Evolutionary conservation across 2,797 vertebrate species (phyloP).

Genomic region (Vespertilio murinus): DNA sequence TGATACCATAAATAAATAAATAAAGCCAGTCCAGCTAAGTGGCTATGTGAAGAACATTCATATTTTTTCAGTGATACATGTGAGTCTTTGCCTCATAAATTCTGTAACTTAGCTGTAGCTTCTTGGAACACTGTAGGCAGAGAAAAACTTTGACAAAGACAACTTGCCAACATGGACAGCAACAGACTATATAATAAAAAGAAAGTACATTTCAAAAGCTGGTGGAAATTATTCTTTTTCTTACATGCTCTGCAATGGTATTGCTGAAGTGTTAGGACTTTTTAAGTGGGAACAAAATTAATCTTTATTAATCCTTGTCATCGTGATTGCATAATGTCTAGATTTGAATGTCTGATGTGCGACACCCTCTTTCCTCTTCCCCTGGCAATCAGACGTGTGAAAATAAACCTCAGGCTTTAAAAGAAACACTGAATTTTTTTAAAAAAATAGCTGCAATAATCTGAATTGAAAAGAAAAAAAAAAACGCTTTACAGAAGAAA

Average conservation of each 20-base stretch:
- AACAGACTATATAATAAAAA: background rate
- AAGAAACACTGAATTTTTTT: slow-evolving; percentile 77
- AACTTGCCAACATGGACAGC: slow-evolving; percentile 19
- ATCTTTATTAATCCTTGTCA: slow-evolving; percentile 87
- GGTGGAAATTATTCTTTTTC: slow-evolving; percentile 73
- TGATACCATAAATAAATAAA: background rate
- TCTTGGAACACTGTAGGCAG: slow-evolving; percentile 34
- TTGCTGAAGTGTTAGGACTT: slow-evolving; percentile 68
- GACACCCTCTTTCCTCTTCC: slow-evolving; percentile 79
- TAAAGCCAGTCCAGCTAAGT: background rate
- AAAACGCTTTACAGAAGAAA: slow-evolving; percentile 77
- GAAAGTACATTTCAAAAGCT: slow-evolving; percentile 71
- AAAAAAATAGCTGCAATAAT: slow-evolving; percentile 78
- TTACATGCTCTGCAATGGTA: slow-evolving; percentile 52
- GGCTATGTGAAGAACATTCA: background rate
- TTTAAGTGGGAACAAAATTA: slow-evolving; percentile 83
- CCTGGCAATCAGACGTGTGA: slow-evolving; percentile 86
- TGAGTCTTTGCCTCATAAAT: background rate
- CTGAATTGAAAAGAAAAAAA: slow-evolving; percentile 52
- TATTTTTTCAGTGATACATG: background rate
- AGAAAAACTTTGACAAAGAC: slow-evolving; percentile 53
- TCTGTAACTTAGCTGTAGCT: background rate
- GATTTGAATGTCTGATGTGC: slow-evolving; percentile 80
- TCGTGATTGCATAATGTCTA: slow-evolving; percentile 83
- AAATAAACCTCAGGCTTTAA: slow-evolving; percentile 87